A percentile compares a stretch with the other conserved stretches of the same genome.
phyloP scores from a whole-genome alignment of 2,888 invertebrate genomes.

The Macrosoma leucophasiata region DNA sequence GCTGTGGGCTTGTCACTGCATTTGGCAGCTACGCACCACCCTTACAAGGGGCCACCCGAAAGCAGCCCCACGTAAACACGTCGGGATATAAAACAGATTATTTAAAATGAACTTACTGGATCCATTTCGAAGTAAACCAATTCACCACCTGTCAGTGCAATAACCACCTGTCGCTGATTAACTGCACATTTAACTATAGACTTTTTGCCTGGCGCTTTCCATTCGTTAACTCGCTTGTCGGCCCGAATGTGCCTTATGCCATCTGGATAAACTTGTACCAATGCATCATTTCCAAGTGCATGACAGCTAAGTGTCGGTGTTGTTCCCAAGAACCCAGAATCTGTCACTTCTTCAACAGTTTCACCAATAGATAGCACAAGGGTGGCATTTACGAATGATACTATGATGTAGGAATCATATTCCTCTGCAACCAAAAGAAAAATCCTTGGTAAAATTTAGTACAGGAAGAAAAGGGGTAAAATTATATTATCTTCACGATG shows the following conservation, averaged over 20 bases:
- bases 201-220: constrained; percentile 99
- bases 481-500: constrained; percentile 35
- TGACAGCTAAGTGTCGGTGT: constrained; percentile 99
- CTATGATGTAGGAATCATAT: constrained; percentile 99
- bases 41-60: constrained; percentile 42
- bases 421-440: constrained; percentile 90
- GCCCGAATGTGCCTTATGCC: constrained; percentile 99
- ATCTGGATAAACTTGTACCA: constrained; percentile 99
- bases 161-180: constrained; percentile 98
- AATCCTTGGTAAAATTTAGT: constrained; percentile 27
- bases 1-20: constrained; percentile 73
- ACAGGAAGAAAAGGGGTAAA: too few species aligned
- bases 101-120: constrained; percentile 80
- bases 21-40: constrained; percentile 68
- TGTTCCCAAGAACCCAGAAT: constrained; percentile 98
- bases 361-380: constrained; percentile 99
- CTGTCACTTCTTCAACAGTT: constrained; percentile 99
- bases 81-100: constrained; percentile 31
- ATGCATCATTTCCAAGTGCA: constrained; percentile 96
- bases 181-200: constrained; percentile 98
- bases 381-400: constrained; percentile 98
- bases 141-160: constrained; percentile 97
- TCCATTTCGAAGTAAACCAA: constrained; percentile 99
- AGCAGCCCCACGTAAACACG: constrained; percentile 48
- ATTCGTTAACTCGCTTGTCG: constrained; percentile 98